A percentile compares a stretch with the other conserved stretches of the same genome.
Conservation (phyloP, 37 sponge, comb jelly and placozoan species). For the Crambe crambe region DNA sequence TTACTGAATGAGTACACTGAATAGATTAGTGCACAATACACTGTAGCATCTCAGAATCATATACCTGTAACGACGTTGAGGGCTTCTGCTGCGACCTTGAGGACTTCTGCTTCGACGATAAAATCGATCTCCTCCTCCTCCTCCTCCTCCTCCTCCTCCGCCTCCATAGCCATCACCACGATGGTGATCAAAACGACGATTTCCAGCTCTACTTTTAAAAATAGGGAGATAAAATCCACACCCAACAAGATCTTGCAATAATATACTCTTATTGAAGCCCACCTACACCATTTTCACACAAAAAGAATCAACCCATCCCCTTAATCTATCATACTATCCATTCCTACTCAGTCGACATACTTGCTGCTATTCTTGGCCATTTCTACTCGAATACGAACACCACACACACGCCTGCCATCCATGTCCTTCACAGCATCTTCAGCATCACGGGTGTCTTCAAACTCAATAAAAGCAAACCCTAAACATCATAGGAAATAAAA, state of each 20-base stretch:
- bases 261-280: neutral
- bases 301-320: neutral
- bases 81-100: neutral
- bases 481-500: neutral
- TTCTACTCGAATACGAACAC: constrained; percentile 76
- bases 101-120: neutral
- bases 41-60: too few species aligned
- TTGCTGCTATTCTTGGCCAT: constrained; percentile 76
- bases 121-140: neutral
- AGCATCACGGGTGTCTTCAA: constrained; percentile 94
- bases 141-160: neutral
- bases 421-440: constrained; percentile 91
- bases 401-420: constrained; percentile 87
- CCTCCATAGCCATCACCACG: neutral
- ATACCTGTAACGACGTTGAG: constrained; percentile 7
- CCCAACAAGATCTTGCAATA: too few species aligned
- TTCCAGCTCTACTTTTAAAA: neutral
- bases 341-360: constrained; percentile 7
- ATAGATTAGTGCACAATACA: neutral
- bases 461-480: constrained; percentile 97
- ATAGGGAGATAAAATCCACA: neutral
- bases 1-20: neutral
- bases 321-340: neutral
- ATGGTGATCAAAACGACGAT: neutral
- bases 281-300: neutral